phyloP scores from a whole-genome alignment of 1,140 invertebrate genomes.

The Eufriesea mexicana region DNA sequence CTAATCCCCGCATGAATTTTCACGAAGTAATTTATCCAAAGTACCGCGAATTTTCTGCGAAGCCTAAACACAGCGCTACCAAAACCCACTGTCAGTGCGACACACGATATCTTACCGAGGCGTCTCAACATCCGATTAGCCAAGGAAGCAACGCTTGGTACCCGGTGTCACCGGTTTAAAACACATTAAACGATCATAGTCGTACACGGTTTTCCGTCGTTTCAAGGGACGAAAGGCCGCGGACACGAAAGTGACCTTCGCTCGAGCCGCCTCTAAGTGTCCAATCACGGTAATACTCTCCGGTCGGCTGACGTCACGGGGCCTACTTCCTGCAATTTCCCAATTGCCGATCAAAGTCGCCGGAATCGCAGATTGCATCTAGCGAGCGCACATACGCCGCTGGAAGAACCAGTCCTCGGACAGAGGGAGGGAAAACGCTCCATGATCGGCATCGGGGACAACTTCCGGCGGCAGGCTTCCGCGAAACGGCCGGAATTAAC shows the following conservation, averaged over 20 bases:
- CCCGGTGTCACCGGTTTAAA: not conserved
- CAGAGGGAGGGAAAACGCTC: not conserved
- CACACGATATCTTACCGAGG: too few relatives aligned
- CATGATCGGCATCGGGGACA: slow-evolving; percentile 1
- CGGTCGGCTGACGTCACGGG: slow-evolving; percentile 71
- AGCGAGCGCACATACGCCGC: slow-evolving; percentile 38
- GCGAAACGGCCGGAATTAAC: not conserved
- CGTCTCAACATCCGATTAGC: not conserved
- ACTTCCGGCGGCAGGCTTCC: slow-evolving; percentile 13
- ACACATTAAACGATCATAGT: not conserved
- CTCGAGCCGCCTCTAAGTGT: slow-evolving; percentile 65
- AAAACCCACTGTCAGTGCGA: too few relatives aligned
- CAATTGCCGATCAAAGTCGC: slow-evolving; percentile 79
- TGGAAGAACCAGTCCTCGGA: not conserved
- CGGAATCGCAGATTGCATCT: slow-evolving; percentile 74
- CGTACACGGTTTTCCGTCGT: not conserved
- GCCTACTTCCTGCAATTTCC: slow-evolving; percentile 78
- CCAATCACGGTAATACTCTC: slow-evolving; percentile 77
- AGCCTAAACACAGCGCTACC: too few relatives aligned
- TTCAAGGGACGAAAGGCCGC: slow-evolving; percentile 14
- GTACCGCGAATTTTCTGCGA: too few relatives aligned
- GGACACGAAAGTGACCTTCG: slow-evolving; percentile 65
- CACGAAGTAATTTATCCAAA: too few relatives aligned
- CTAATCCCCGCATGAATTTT: too few relatives aligned
- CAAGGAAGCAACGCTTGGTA: not conserved